Base-by-base conservation (phyloP, 2,888 invertebrate genomes). In the Neocrepidodera transversa region DNA sequence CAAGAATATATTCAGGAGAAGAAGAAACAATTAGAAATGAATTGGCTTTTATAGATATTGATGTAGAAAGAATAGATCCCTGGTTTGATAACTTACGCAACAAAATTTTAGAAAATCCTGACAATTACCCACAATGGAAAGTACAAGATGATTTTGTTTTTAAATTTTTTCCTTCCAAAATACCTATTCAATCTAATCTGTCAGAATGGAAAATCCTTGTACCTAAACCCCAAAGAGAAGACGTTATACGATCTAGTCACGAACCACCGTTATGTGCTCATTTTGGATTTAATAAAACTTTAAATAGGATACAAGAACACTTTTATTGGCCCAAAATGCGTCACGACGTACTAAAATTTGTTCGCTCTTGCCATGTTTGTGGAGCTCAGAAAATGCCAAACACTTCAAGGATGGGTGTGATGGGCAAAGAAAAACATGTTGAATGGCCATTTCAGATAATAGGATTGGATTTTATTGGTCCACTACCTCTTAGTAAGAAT, bases 141-240 rank as follows among this genome's bases (percentile, higher is more conserved):
- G n/a, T n/a, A n/a, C n/a, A n/a, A n/a, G n/a, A n/a, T n/a, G n/a
- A n/a, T n/a, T n/a, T n/a, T n/a, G n/a, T n/a, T n/a, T n/a, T n/a
- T n/a, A n/a, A n/a, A n/a, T n/a, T n/a, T n/a, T n/a, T 63, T 16
- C 59, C 63, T 2, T 32, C 45, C 2, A 47, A 53, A 7, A 17
- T 49, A 2, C 50, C 32, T 10, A 18, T 62, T 14, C 7, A 38
- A 7, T 49, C 49, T 1, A 67, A 64, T 47, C 18, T 43, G 32
- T 18, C 47, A n/a, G 64, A 67, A 40, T 70, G 68, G 67, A 68
- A 66, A 58, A 11, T 60, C 8, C 30, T 69, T 4, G 62, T 69
- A 3, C 68, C 70, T 11, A 65, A 65, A 60, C 17, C 23, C 7
- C 61, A 62, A 47, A 14, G 65, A 7, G 32, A 11, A n/a, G 35